These are phyloP conservation scores for Parthenolecanium corni DNA, from an alignment of 2,888 invertebrate species.

Conservation along the genomic window DNA sequence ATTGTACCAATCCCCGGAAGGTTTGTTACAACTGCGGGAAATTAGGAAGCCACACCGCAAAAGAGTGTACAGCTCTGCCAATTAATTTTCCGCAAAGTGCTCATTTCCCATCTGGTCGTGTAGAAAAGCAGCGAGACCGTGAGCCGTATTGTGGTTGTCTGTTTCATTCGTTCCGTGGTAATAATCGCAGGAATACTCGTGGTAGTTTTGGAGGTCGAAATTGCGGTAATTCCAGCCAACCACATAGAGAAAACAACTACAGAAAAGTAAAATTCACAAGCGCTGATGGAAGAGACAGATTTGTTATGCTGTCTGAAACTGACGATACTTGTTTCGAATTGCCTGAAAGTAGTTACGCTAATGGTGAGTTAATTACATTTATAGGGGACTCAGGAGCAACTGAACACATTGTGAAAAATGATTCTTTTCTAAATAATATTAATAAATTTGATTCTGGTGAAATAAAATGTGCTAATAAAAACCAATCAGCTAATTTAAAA, in stretches of 20 bases:
- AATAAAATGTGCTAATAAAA: not conserved
- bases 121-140: not conserved
- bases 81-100: not conserved
- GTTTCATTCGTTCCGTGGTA: not conserved
- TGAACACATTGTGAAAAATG: not conserved
- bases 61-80: not conserved
- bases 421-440: conserved; percentile 1
- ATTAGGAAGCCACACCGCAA: not conserved
- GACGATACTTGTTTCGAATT: not conserved
- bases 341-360: not conserved
- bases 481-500: conserved; percentile 3
- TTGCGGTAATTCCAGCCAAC: not conserved
- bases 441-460: not conserved
- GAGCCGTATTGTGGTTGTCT: no score
- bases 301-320: not conserved
- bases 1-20: not conserved
- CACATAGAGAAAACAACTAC: not conserved
- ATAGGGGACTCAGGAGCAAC: conserved; percentile 4
- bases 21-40: not conserved
- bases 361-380: not conserved
- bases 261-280: not conserved
- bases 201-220: not conserved
- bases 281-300: conserved; percentile 5
- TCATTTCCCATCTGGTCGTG: not conserved
- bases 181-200: not conserved